These are phyloP conservation scores for Phodopus roborovskii DNA, from an alignment of 2,113 vertebrate species.

Conservation along the genomic window DNA sequence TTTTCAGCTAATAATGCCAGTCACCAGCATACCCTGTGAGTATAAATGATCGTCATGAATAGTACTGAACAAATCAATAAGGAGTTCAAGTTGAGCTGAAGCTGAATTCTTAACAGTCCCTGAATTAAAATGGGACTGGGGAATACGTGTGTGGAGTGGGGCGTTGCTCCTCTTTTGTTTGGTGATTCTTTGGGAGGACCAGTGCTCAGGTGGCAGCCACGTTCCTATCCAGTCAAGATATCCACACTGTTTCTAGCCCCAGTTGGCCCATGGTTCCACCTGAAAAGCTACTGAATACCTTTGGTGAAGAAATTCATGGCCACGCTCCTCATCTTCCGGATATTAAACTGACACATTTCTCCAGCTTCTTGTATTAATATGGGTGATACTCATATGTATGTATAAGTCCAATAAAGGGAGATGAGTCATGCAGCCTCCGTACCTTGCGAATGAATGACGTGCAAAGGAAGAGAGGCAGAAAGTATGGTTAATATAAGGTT, in stretches of 20 bases:
- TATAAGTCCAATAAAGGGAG: background rate
- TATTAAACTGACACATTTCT: background rate
- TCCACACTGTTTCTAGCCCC: background rate
- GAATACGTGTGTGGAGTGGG: background rate
- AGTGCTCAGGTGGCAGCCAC: background rate
- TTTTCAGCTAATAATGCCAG: slow-evolving; percentile 78
- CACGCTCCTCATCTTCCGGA: background rate
- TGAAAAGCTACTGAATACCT: background rate
- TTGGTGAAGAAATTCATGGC: background rate
- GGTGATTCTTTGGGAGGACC: background rate
- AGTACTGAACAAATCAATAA: slow-evolving; percentile 77
- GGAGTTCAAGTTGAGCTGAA: slow-evolving; percentile 61
- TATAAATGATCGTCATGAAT: slow-evolving; percentile 72
- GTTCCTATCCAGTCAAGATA: too few species aligned
- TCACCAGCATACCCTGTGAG: slow-evolving; percentile 50
- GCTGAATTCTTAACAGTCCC: slow-evolving; percentile 55
- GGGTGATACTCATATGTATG: too few species aligned
- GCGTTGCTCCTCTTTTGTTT: slow-evolving; percentile 20
- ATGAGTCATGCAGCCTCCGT: background rate
- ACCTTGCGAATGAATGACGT: background rate
- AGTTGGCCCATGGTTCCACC: too few species aligned
- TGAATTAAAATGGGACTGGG: slow-evolving; percentile 77
- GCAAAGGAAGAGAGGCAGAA: background rate
- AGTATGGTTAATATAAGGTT: background rate
- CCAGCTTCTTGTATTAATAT: background rate